Base-by-base conservation (phyloP, 2,888 invertebrate species). In the Plebejus anna region DNA sequence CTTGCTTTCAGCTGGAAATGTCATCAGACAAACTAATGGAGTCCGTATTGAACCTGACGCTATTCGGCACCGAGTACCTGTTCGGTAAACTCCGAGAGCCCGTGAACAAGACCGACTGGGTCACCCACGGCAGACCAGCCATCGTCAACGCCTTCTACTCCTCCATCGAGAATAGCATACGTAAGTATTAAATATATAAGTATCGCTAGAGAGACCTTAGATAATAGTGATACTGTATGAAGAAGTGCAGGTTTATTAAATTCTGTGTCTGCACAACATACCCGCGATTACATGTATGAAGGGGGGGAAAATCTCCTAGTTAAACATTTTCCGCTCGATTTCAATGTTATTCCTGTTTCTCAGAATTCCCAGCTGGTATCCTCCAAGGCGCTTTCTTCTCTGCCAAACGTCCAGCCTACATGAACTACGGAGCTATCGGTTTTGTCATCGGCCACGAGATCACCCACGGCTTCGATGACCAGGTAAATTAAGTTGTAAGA, bases 351-450 rank as follows among this genome's bases (percentile, higher is more conserved):
- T 3, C 1, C 4, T 61, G 22, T 51, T 59, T 22, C 36, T 66
- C 91, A 98, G 98, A 98, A 91, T 98, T 98, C 90, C 98, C 98
- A 0, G 98, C 98, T 81, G 98, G 98, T 80, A 98, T 98, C 80
- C 94, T 98, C 1, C 98, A 98, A 94, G 98, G 98, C 1, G 96
- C 97, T 1, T 98, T 98, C 95, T 98, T 98, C 93, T 96, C 96
- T 77, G 97, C 97, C 76, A 96, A 97, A 73, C 96, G 98, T 36
- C 98, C 98, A 0, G 96, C 96, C 81, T 98, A 98, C 88, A 97
- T 98, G 97, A 98, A 98, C 88, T 98, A 97, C 82, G 98, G 98
- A 32, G 97, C 97, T 2, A 98, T 98, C 80, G 98, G 98, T 2
- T 97, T 97, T 84, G 97, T 98, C 3, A 98, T 98, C 83, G 98